Base-by-base conservation (phyloP, 2,113 vertebrate genomes). In the Spilogale gracilis region DNA sequence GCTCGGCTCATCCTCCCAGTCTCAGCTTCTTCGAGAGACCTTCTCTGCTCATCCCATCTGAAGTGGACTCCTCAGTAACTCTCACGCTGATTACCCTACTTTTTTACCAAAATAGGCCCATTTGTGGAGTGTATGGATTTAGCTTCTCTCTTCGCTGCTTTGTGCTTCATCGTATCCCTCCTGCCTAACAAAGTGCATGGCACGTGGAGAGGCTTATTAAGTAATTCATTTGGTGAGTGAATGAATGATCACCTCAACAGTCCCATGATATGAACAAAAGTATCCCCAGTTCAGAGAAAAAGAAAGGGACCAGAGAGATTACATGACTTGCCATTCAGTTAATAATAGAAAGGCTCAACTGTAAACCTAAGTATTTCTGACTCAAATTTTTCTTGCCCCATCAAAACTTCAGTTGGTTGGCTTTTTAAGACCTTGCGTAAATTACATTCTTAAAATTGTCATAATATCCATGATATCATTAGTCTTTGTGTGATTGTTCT, bases 371-470 rank as follows among this genome's bases (percentile, higher is more conserved):
- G 38, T 3, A 3, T 67, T 91, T 96, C 60, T 67, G n/a, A 94
- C 6, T 78, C 67, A 83, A 48, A 52, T 25, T 32, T 69, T 38
- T 82, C 32, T 50, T 82, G 6, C 6, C 52, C 56, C 45, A 93
- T 6, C 50, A 81, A 95, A 79, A 32, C 45, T 79, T 69, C 3
- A 73, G 0, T 56, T 88, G 7, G 21, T 38, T 79, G 76, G 27
- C 30, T 60, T 81, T 60, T 84, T 86, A 82, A 95, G n/a, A 90
- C 2, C 43, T 82, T 25, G 18, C 25, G 58, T 91, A 71, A 81
- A 87, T 78, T 67, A 10, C 43, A 20, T 85, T 76, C n/a, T 93
- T 88, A 79, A 86, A 82, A 88, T 50, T 73, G 61, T 79, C 71
- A 60, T 20, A 91, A 74, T 45, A 30, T 52, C 48, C 78, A 58